These are phyloP conservation scores for Rachycentron canadum DNA, from an alignment of 2,797 vertebrate species.

Conservation along the genomic window DNA sequence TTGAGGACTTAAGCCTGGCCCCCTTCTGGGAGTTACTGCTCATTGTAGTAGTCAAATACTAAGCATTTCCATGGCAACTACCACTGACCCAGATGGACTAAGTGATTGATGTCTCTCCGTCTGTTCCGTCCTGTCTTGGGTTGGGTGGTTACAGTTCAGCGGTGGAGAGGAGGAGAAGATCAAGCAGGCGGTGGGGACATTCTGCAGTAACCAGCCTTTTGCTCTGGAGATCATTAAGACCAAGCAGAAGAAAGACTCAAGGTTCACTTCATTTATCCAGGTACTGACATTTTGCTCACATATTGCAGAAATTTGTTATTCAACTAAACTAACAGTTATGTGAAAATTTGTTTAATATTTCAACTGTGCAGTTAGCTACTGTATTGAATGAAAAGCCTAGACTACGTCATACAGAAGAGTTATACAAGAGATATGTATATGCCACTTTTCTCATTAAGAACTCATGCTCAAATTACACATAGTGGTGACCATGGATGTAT, in stretches of 20 bases:
- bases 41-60: constrained; percentile 42
- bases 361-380: not conserved
- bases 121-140: constrained; percentile 42
- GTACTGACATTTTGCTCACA: constrained; percentile 71
- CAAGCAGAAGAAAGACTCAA: constrained; percentile 96
- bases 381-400: not conserved
- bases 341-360: not conserved
- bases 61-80: constrained; percentile 57
- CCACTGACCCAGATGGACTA: constrained; percentile 55
- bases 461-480: not conserved
- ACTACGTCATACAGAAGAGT: not conserved
- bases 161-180: constrained; percentile 94
- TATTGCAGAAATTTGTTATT: not conserved
- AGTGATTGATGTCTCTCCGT: constrained; percentile 45
- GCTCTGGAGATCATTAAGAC: constrained; percentile 98
- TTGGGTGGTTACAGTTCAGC: constrained; percentile 88
- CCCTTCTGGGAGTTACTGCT: constrained; percentile 53
- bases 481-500: not conserved
- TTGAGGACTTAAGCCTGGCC: constrained; percentile 44
- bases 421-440: not conserved
- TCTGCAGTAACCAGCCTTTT: constrained; percentile 99
- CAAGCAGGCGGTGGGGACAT: constrained; percentile 94
- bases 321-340: not conserved
- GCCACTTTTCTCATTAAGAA: not conserved
- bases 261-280: constrained; percentile 95